Evolutionary conservation across 2,888 invertebrate species (phyloP).

Genomic region (Macroteleia sp.): DNA sequence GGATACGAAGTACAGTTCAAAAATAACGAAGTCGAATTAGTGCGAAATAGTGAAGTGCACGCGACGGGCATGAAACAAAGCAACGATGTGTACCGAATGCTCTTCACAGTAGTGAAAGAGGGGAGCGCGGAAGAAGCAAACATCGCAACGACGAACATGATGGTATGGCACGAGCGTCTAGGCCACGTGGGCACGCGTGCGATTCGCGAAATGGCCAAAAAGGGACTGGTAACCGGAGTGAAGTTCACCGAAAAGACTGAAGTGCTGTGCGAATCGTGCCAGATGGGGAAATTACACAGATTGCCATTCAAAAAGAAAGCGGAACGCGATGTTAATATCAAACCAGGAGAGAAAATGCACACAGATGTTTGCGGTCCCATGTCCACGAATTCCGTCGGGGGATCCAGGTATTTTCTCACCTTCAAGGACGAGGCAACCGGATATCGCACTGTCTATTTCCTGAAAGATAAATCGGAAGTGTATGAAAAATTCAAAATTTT

Average conservation of each 20-base stretch:
- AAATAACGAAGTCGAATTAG: slow-evolving; percentile 31
- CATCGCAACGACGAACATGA: neutral
- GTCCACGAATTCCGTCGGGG: too few species aligned
- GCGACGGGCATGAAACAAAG: slow-evolving; percentile 59
- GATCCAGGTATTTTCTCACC: slow-evolving; percentile 48
- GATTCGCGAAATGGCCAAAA: slow-evolving; percentile 15
- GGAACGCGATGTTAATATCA: too few species aligned
- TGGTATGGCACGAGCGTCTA: slow-evolving; percentile 57
- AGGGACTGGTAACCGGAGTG: slow-evolving; percentile 14
- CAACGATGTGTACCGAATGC: slow-evolving; percentile 66
- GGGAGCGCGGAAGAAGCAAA: slow-evolving; percentile 19
- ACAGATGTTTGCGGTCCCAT: too few species aligned
- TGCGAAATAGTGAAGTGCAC: slow-evolving; percentile 24
- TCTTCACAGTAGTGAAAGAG: slow-evolving; percentile 38
- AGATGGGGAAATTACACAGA: too few species aligned
- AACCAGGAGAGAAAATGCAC: too few species aligned
- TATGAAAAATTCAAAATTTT: slow-evolving; percentile 48
- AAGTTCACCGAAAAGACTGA: too few species aligned
- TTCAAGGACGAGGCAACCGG: slow-evolving; percentile 53
- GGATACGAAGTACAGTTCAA: slow-evolving; percentile 52
- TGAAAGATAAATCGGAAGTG: slow-evolving; percentile 50
- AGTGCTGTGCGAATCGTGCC: too few species aligned
- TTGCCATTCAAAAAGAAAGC: too few species aligned
- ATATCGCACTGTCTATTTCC: slow-evolving; percentile 49
- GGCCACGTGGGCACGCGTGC: slow-evolving; percentile 43